Base-by-base conservation (phyloP, 2,888 invertebrate genomes). In the Gymnocheta viridis region DNA sequence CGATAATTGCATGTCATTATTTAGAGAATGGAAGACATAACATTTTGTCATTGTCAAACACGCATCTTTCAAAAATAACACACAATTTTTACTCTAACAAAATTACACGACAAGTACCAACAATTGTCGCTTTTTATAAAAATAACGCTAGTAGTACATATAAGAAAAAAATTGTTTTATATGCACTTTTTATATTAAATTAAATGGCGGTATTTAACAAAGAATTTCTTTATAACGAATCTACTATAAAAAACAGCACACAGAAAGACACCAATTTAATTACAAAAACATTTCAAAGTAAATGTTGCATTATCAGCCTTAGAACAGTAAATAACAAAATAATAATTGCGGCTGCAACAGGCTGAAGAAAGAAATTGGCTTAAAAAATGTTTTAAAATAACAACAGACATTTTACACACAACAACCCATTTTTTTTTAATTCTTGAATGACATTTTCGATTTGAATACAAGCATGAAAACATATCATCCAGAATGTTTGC, bases 221-320 rank as follows among this genome's bases (percentile, higher is more conserved):
- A 67, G 60, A 56, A 56, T 54, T 44, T 22, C 44, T 32, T 29
- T 9, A n/a, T n/a, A 60, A 19, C 7, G 47, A 32, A 7, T 32
- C 32, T 32, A 9, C 7, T 9, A 51, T 29, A 2, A 29, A 44
- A n/a, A n/a, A n/a, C n/a, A n/a, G n/a, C n/a, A n/a, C n/a, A 73
- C 19, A 44, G 47, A 69, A 74, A 14, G 10, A 70, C 72, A 73
- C 44, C 14, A 27, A 56, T 67, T 78, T 69, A 73, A 78, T 73
- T 73, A 62, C 54, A 70, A 47, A 73, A 69, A 64, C 56, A 62
- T 56, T 78, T 82, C 35, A 60, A 62, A 54, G 19, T 78, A 73
- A 82, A 70, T 76, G 70, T 72, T 54, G 29, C 60, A 51, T 24
- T 67, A 72, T 72, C 29, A 12, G 49, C 22, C 49, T n/a, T 7